These are phyloP conservation scores for Spilosoma lubricipeda DNA, from an alignment of 2,888 invertebrate species.

Conservation along the genomic window DNA sequence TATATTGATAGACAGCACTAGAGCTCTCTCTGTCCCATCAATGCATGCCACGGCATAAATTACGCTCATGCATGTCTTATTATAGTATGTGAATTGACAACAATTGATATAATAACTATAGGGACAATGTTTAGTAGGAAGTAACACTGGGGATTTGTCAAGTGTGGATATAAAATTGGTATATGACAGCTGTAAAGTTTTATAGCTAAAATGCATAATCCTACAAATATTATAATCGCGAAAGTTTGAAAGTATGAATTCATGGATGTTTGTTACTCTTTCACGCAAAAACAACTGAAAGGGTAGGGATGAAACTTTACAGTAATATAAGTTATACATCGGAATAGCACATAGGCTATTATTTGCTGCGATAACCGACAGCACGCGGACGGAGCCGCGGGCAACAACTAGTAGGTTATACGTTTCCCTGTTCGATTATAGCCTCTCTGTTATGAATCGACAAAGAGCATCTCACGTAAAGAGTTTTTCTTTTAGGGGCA, in stretches of 20 bases:
- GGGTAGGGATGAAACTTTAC: too few relatives aligned
- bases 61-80: slow-evolving; percentile 12
- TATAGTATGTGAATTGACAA: background rate
- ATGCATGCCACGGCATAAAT: slow-evolving; percentile 32
- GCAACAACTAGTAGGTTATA: too few relatives aligned
- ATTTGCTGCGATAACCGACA: too few relatives aligned
- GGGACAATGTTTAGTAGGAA: slow-evolving; percentile 1
- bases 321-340: too few relatives aligned
- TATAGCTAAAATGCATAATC: too few relatives aligned
- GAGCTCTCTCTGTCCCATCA: slow-evolving; percentile 28
- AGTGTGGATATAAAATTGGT: background rate
- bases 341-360: too few relatives aligned
- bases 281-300: too few relatives aligned
- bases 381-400: too few relatives aligned
- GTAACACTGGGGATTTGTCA: background rate
- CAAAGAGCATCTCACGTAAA: background rate
- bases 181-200: background rate
- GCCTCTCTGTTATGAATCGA: background rate
- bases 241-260: too few relatives aligned
- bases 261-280: too few relatives aligned
- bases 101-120: slow-evolving; percentile 6
- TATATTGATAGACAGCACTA: slow-evolving; percentile 25
- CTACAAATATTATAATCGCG: too few relatives aligned
- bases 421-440: background rate
- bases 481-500: background rate